A percentile compares a stretch with the other conserved stretches of the same genome.
Conservation (phyloP, 1,140 invertebrate genomes). For the Drosophila mauritiana region DNA sequence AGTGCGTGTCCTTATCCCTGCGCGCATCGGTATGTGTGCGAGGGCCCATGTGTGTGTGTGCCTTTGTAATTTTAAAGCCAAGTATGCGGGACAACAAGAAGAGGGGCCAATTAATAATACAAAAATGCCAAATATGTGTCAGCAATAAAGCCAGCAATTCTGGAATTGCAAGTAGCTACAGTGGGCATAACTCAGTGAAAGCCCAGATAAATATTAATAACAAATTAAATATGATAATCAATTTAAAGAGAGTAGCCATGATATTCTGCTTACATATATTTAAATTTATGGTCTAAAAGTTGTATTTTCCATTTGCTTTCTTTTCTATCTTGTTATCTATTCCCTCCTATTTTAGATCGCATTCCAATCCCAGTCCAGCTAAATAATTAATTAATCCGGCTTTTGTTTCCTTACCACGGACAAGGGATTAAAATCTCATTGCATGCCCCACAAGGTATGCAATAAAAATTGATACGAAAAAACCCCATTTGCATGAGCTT, state of each 20-base stretch:
- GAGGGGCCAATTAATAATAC: conserved; percentile 64
- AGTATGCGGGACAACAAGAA: conserved; percentile 13
- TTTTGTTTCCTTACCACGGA: neutral
- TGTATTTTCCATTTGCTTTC: neutral
- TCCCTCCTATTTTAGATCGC: neutral
- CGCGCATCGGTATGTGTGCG: conserved; percentile 9
- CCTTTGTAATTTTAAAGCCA: conserved; percentile 50
- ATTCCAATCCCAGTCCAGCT: neutral
- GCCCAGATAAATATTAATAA: neutral
- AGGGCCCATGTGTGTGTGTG: neutral
- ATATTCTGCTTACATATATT: too few relatives aligned
- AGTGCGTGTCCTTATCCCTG: conserved; percentile 43
- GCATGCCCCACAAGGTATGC: conserved; percentile 27
- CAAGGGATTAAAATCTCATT: conserved; percentile 24
- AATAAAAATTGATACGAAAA: conserved; percentile 42
- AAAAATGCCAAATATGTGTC: conserved; percentile 57
- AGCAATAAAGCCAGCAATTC: conserved; percentile 34
- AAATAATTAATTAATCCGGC: conserved; percentile 41
- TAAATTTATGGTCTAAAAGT: too few relatives aligned
- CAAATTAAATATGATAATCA: too few relatives aligned
- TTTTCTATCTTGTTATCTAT: too few relatives aligned
- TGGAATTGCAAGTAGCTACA: conserved; percentile 10
- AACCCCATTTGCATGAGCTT: conserved; percentile 46
- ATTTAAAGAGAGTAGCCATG: too few relatives aligned
- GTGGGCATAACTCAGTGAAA: neutral